Evolutionary conservation across 2,888 invertebrate genomes (phyloP).

Genomic region (Hypercompe scribonia): DNA sequence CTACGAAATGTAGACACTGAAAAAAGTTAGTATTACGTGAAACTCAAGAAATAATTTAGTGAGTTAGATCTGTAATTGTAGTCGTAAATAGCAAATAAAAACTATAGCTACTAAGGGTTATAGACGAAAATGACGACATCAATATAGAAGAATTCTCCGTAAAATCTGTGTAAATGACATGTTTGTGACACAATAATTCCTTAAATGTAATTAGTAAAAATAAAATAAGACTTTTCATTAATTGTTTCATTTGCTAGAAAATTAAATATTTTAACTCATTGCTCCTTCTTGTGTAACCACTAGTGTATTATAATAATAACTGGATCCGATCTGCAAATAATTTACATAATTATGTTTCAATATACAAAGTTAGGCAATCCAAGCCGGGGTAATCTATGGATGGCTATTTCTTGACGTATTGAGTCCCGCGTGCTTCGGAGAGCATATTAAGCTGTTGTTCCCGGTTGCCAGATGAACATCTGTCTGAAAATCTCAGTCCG

Average conservation of each 20-base stretch:
- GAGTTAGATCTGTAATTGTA: background rate
- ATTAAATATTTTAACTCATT: background rate
- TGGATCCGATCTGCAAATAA: too few relatives aligned
- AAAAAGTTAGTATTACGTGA: background rate
- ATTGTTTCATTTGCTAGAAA: background rate
- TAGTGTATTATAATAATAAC: background rate
- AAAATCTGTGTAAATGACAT: background rate
- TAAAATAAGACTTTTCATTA: background rate
- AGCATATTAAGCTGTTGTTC: too few relatives aligned
- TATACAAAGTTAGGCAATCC: too few relatives aligned
- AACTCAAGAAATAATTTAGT: background rate
- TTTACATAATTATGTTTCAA: too few relatives aligned
- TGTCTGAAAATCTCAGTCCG: too few relatives aligned
- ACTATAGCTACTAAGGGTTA: background rate
- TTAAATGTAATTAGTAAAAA: too few relatives aligned
- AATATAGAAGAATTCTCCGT: background rate
- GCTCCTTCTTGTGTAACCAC: background rate
- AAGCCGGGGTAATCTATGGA: too few relatives aligned
- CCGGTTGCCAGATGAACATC: too few relatives aligned
- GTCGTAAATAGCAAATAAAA: background rate
- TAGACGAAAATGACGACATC: background rate
- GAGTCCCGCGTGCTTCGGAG: too few relatives aligned
- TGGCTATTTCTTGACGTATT: too few relatives aligned
- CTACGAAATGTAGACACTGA: background rate
- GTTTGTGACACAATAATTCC: background rate